Evolutionary conservation across 2,888 invertebrate genomes (phyloP).

Genomic region (Hirtodrosophila trivittata): DNA sequence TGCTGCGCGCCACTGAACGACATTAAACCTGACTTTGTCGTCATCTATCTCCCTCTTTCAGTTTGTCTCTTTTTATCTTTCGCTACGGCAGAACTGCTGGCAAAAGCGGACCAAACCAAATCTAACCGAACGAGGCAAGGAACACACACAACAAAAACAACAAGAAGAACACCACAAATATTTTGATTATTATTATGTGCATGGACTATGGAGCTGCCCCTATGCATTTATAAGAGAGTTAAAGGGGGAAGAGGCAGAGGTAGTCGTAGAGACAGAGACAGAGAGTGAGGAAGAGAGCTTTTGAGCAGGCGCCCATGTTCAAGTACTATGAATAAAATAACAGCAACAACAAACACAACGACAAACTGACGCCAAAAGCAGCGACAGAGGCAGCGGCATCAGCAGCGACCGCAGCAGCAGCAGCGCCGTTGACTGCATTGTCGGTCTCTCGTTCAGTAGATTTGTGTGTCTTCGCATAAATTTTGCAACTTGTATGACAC

Average conservation of each 20-base stretch:
- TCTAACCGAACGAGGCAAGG: slow-evolving; percentile 62
- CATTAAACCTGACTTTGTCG: slow-evolving; percentile 79
- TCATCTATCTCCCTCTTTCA: slow-evolving; percentile 20
- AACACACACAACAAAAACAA: slow-evolving; percentile 48
- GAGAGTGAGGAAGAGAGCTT: slow-evolving; percentile 17
- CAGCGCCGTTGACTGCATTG: slow-evolving; percentile 53
- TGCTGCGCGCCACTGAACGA: slow-evolving; percentile 73
- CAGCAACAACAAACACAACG: slow-evolving; percentile 19
- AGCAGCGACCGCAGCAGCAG: slow-evolving; percentile 22
- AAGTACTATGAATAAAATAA: slow-evolving; percentile 21
- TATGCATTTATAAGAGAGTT: slow-evolving; percentile 45
- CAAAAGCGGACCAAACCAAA: slow-evolving; percentile 44
- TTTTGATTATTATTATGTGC: slow-evolving; percentile 60
- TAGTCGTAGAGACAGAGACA: slow-evolving; percentile 8
- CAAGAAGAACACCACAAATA: slow-evolving; percentile 24
- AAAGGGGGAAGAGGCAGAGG: neutral
- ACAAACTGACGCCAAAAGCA: slow-evolving; percentile 36
- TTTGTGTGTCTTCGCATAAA: slow-evolving; percentile 83
- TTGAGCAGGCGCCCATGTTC: slow-evolving; percentile 18
- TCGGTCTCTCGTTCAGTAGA: slow-evolving; percentile 81
- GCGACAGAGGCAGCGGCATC: slow-evolving; percentile 20
- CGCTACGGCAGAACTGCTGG: slow-evolving; percentile 11
- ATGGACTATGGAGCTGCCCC: slow-evolving; percentile 29
- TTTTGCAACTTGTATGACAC: slow-evolving; percentile 78
- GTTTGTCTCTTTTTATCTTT: slow-evolving; percentile 1